A percentile compares a stretch with the other conserved stretches of the same genome.
phyloP scores from a whole-genome alignment of 1,140 invertebrate species.

The Temnothorax curvispinosus region DNA sequence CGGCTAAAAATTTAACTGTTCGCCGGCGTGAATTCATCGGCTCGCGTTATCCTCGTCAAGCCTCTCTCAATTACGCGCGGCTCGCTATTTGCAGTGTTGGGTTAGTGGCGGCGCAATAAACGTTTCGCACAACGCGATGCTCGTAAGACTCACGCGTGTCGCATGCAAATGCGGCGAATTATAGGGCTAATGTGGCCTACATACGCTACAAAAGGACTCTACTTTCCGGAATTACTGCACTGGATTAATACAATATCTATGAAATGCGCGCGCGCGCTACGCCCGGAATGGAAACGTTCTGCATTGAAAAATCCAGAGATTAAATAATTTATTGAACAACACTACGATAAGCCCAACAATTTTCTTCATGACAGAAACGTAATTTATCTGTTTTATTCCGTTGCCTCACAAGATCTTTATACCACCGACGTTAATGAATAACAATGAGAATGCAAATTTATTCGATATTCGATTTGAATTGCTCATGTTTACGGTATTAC shows the following conservation, averaged over 20 bases:
- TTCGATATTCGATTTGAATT: not conserved
- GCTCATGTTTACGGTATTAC: not conserved
- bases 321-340: not conserved
- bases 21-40: conserved; percentile 38
- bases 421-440: not conserved
- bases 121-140: conserved; percentile 40
- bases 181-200: conserved; percentile 51
- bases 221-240: conserved; percentile 34
- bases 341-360: not conserved
- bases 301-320: not conserved
- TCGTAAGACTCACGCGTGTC: conserved; percentile 51
- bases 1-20: conserved; percentile 40
- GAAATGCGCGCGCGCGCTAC: not conserved
- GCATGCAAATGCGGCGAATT: conserved; percentile 60
- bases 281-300: not conserved
- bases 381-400: not conserved
- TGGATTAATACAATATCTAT: conserved; percentile 37
- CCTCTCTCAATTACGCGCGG: conserved; percentile 39
- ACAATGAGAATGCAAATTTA: not conserved
- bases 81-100: conserved; percentile 39
- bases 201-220: conserved; percentile 56
- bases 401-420: not conserved
- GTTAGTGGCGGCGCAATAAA: conserved; percentile 58
- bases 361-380: not conserved
- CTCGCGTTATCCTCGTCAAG: conserved; percentile 51